A percentile compares a stretch with the other conserved stretches of the same genome.
These are phyloP conservation scores for Drosophila varians DNA, from an alignment of 1,140 invertebrate species.

Conservation along the genomic window DNA sequence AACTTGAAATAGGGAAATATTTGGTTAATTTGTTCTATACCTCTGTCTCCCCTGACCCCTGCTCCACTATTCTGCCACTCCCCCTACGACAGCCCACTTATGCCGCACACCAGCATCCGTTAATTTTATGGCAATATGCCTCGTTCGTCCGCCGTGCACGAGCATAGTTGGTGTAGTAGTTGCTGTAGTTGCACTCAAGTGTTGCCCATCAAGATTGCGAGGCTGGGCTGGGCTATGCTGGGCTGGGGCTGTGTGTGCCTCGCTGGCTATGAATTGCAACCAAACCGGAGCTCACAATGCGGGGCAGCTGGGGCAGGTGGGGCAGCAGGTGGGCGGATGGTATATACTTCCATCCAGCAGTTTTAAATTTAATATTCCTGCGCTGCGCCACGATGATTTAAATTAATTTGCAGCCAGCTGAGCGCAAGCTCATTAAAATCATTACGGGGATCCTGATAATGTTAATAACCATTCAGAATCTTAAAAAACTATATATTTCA, in stretches of 20 bases:
- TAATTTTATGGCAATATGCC: slow-evolving; percentile 66
- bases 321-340: slow-evolving; percentile 1
- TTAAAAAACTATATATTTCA: too few species aligned
- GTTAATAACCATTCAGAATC: too few species aligned
- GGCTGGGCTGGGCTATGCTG: too few species aligned
- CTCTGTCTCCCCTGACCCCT: slow-evolving; percentile 18
- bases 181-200: slow-evolving; percentile 56
- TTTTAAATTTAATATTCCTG: slow-evolving; percentile 61
- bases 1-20: slow-evolving; percentile 52
- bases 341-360: slow-evolving; percentile 5
- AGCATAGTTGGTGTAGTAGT: slow-evolving; percentile 60
- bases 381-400: slow-evolving; percentile 46
- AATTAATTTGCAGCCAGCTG: slow-evolving; percentile 56
- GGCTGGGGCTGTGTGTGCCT: slow-evolving; percentile 52
- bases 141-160: slow-evolving; percentile 54
- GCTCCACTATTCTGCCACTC: not conserved
- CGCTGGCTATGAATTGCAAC: slow-evolving; percentile 58
- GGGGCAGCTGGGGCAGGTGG: slow-evolving; percentile 11
- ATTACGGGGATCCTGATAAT: slow-evolving; percentile 18
- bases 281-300: slow-evolving; percentile 28
- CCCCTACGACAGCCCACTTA: slow-evolving; percentile 6
- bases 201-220: slow-evolving; percentile 63
- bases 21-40: slow-evolving; percentile 71
- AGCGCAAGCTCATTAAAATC: slow-evolving; percentile 41
- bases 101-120: slow-evolving; percentile 38